Percentiles rank a stretch among this genome's conserved stretches.
Evolutionary conservation across 2,888 invertebrate species (phyloP).

Genomic region (Epinotia ramella): DNA sequence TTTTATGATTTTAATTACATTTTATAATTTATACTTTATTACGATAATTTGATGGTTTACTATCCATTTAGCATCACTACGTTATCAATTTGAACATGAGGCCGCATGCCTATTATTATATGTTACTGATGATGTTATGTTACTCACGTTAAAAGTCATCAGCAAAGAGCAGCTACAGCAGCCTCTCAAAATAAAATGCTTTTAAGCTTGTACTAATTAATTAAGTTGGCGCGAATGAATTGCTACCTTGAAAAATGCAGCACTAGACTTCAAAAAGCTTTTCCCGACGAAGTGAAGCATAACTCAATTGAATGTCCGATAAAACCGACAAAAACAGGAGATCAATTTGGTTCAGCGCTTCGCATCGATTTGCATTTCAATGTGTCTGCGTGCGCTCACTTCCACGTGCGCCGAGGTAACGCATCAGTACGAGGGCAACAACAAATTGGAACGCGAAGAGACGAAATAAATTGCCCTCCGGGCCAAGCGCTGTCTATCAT

Average conservation of each 20-base stretch:
- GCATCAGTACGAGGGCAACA: not conserved
- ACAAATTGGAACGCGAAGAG: not conserved
- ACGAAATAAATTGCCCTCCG: not conserved
- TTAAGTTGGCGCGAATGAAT: constrained; percentile 16
- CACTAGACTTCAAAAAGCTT: constrained; percentile 27
- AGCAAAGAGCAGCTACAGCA: not conserved
- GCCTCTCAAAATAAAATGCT: constrained; percentile 1
- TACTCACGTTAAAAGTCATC: not conserved
- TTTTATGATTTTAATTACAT: no score
- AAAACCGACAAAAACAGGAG: constrained; percentile 31
- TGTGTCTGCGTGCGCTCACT: not conserved
- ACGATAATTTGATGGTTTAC: no score
- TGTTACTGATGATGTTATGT: not conserved
- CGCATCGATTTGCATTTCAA: not conserved
- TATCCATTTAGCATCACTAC: no score
- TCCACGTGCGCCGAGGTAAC: not conserved
- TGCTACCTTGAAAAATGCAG: constrained; percentile 24
- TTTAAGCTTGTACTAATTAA: constrained; percentile 10
- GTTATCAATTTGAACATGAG: no score
- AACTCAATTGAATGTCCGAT: constrained; percentile 33
- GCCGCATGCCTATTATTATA: no score
- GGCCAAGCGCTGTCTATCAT: constrained; percentile 13
- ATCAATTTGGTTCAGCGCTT: not conserved
- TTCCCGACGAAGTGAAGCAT: constrained; percentile 24
- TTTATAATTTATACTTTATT: no score